Percentiles rank a stretch among this genome's conserved stretches.
Evolutionary conservation across 2,888 invertebrate genomes (phyloP).

Genomic region (Pristionchus japonicus): DNA sequence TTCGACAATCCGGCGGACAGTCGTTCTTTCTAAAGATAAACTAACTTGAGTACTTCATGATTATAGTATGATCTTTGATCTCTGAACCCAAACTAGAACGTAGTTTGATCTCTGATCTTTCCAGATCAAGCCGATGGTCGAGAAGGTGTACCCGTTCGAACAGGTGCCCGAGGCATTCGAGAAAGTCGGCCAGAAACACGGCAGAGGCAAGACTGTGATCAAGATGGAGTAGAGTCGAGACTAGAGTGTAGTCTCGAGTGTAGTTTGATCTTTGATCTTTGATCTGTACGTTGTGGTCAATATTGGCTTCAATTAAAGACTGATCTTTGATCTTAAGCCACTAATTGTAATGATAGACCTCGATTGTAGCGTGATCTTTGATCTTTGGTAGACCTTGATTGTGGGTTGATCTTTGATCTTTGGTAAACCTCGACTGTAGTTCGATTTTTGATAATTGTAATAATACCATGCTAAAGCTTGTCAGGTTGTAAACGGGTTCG

Average conservation of each 20-base stretch:
- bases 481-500: background rate
- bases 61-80: background rate
- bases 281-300: too few relatives aligned
- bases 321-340: background rate
- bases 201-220: constrained; percentile 77
- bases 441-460: too few relatives aligned
- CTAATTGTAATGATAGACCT: background rate
- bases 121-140: constrained; percentile 84
- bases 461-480: background rate
- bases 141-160: constrained; percentile 83
- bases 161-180: constrained; percentile 83
- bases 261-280: constrained; percentile 13
- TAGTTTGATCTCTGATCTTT: constrained; percentile 4
- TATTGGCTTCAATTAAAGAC: background rate
- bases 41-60: too few relatives aligned
- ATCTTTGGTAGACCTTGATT: background rate
- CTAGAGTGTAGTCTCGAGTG: background rate
- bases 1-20: too few relatives aligned
- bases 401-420: background rate
- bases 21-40: too few relatives aligned
- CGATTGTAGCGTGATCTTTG: background rate
- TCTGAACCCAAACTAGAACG: background rate
- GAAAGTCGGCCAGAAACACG: constrained; percentile 74
- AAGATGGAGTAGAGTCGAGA: constrained; percentile 52
- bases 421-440: background rate